Conservation (phyloP, 2,113 vertebrate genomes). For the Barbus barbus region DNA sequence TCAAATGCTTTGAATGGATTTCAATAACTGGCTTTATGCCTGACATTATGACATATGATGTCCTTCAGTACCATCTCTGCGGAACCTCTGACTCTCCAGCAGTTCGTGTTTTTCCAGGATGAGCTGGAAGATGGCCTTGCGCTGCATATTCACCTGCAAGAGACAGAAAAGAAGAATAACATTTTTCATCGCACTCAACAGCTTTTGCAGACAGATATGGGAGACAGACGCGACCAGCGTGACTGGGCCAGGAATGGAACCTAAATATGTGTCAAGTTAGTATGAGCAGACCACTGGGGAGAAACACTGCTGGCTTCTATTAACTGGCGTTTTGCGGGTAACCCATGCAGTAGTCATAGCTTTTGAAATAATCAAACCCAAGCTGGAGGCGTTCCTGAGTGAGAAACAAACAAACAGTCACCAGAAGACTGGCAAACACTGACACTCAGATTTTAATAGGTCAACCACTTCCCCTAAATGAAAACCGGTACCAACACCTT, state of each 20-base stretch:
- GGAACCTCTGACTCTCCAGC: constrained; percentile 74
- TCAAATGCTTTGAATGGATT: constrained; percentile 1
- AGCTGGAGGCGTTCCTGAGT: constrained; percentile 34
- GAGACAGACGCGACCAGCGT: not conserved
- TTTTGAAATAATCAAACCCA: constrained; percentile 49
- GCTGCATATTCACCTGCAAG: constrained; percentile 77
- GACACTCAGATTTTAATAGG: constrained; percentile 61
- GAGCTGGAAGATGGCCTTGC: constrained; percentile 78
- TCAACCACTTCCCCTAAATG: constrained; percentile 65
- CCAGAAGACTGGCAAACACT: constrained; percentile 59
- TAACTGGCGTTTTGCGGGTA: constrained; percentile 48
- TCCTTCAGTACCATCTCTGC: constrained; percentile 70
- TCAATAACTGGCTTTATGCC: not conserved
- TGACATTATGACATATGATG: constrained; percentile 13
- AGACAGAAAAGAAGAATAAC: constrained; percentile 33
- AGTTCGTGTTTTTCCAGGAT: constrained; percentile 79
- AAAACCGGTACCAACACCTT: constrained; percentile 67
- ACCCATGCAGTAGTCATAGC: constrained; percentile 36
- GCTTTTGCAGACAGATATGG: constrained; percentile 29
- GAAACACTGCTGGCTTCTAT: constrained; percentile 44
- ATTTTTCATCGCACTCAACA: constrained; percentile 48
- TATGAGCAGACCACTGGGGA: constrained; percentile 21
- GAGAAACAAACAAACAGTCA: constrained; percentile 65
- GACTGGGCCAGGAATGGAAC: constrained; percentile 12
- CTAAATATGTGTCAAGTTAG: constrained; percentile 42